phyloP scores from a whole-genome alignment of 2,797 vertebrate genomes.

The Harpagifer antarcticus region DNA sequence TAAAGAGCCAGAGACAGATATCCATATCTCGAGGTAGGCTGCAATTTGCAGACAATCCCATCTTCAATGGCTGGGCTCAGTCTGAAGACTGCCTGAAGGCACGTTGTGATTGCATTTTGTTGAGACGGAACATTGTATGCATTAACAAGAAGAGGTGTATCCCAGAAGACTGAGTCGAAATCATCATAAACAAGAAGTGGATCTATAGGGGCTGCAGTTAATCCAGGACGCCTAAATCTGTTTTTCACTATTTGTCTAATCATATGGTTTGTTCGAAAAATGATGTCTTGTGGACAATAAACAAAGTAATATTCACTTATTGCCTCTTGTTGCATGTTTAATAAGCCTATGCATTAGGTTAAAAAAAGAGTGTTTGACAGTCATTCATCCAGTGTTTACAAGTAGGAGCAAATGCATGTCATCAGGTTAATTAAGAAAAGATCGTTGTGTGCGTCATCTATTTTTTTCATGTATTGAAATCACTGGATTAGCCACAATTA shows the following conservation, averaged over 20 bases:
- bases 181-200: not conserved
- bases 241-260: not conserved
- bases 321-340: not conserved
- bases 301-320: not conserved
- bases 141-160: not conserved
- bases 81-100: conserved; percentile 22
- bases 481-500: too few species aligned
- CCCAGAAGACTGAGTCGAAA: not conserved
- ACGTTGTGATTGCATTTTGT: conserved; percentile 7
- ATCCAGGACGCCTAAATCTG: not conserved
- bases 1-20: conserved; percentile 48
- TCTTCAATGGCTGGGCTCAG: conserved; percentile 11
- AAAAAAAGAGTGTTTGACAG: not conserved
- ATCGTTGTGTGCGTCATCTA: not conserved
- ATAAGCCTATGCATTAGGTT: not conserved
- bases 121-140: not conserved
- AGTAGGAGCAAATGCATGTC: not conserved
- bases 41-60: conserved; percentile 44
- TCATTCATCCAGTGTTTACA: not conserved
- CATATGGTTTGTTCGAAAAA: not conserved
- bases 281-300: not conserved
- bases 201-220: not conserved
- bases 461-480: too few species aligned
- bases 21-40: conserved; percentile 39
- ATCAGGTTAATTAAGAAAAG: not conserved